phyloP scores from a whole-genome alignment of 2,888 invertebrate species.

The Polyommatus iphigenia region DNA sequence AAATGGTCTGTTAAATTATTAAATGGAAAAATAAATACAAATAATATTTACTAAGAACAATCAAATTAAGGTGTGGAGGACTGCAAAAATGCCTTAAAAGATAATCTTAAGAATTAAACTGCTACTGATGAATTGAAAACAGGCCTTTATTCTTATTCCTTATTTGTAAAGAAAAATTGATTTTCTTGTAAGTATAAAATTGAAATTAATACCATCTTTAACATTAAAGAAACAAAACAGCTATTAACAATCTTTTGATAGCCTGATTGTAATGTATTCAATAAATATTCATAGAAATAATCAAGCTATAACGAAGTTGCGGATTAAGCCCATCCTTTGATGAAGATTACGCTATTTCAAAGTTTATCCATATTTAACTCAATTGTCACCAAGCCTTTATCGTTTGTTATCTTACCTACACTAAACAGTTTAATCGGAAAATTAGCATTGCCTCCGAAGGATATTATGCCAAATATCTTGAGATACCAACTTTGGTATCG shows the following conservation, averaged over 20 bases:
- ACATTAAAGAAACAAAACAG: background rate
- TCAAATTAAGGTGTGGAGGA: too few relatives aligned
- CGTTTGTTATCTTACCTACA: conserved; percentile 28
- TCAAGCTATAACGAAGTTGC: background rate
- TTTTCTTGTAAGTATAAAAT: too few relatives aligned
- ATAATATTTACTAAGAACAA: too few relatives aligned
- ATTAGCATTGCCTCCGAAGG: background rate
- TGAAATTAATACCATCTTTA: background rate
- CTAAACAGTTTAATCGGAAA: background rate
- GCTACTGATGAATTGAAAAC: too few relatives aligned
- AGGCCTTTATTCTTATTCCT: too few relatives aligned
- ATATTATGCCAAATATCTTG: background rate
- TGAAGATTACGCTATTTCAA: conserved; percentile 49
- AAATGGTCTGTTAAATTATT: background rate
- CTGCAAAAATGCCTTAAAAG: too few relatives aligned
- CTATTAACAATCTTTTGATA: background rate
- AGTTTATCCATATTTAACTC: conserved; percentile 53
- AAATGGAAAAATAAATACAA: too few relatives aligned
- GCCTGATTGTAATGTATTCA: background rate
- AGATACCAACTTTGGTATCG: background rate
- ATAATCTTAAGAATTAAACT: too few relatives aligned
- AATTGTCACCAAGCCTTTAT: conserved; percentile 41
- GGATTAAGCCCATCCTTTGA: background rate
- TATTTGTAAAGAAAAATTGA: too few relatives aligned
- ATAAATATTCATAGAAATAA: conserved; percentile 18